Conservation (phyloP, 2,888 invertebrate species). For the Anthophora plumipes region DNA sequence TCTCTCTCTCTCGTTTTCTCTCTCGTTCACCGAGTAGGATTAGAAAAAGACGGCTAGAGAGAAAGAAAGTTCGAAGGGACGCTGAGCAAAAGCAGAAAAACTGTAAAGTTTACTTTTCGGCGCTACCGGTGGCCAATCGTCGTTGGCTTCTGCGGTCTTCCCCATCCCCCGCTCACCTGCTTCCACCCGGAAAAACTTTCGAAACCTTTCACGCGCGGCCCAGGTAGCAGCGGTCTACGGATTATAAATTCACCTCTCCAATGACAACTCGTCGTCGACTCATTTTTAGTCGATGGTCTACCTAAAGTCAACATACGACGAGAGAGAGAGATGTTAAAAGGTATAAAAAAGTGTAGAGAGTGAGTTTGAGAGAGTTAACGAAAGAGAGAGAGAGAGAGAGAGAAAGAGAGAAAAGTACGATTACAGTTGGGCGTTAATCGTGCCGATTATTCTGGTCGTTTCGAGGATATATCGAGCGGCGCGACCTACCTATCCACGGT, state of each 20-base stretch:
- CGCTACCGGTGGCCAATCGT: conserved; percentile 57
- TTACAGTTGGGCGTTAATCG: conserved; percentile 5
- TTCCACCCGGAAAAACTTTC: conserved; percentile 63
- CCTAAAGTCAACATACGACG: no score
- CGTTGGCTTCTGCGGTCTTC: conserved; percentile 72
- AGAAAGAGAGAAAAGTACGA: background rate
- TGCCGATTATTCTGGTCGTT: conserved; percentile 21
- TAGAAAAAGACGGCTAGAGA: background rate
- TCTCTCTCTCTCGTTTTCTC: no score
- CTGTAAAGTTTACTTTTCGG: conserved; percentile 47
- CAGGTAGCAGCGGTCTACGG: conserved; percentile 53
- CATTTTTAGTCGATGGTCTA: no score
- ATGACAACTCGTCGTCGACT: conserved; percentile 13
- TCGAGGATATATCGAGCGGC: conserved; percentile 26
- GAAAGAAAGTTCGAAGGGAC: background rate
- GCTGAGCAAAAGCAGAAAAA: conserved; percentile 12
- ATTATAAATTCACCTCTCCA: conserved; percentile 60
- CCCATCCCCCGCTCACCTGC: conserved; percentile 17
- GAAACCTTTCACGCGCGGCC: conserved; percentile 59
- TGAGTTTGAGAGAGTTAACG: background rate
- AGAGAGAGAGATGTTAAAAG: no score
- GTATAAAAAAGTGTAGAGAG: no score
- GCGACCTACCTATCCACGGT: conserved; percentile 17
- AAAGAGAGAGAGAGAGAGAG: background rate
- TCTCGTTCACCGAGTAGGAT: background rate